Evolutionary conservation across 1,140 invertebrate species (phyloP).

Genomic region (Protaetia brevitarsis): DNA sequence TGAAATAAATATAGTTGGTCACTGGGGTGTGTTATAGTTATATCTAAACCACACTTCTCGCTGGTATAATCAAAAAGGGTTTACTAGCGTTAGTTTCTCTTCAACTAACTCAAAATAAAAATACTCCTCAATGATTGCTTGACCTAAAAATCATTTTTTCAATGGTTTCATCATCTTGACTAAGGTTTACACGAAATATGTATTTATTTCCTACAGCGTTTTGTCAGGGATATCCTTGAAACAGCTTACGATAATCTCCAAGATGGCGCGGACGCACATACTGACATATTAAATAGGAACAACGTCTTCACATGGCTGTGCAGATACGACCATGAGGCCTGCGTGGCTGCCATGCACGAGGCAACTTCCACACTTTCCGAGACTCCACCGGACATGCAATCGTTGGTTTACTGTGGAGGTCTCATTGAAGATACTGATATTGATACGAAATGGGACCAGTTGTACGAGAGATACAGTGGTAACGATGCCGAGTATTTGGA

Average conservation of each 20-base stretch:
- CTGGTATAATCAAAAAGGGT: too few species aligned
- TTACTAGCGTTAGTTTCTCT: too few species aligned
- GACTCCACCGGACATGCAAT: background rate
- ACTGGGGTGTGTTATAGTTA: too few species aligned
- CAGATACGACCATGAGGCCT: background rate
- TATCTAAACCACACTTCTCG: too few species aligned
- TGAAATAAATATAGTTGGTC: too few species aligned
- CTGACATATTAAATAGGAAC: background rate
- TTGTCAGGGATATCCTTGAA: too few species aligned
- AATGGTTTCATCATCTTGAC: background rate
- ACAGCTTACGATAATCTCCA: too few species aligned
- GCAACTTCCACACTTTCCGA: background rate
- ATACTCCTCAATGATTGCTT: too few species aligned
- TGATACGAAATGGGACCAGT: background rate
- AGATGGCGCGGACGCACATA: too few species aligned
- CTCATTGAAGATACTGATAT: background rate
- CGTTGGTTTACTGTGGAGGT: background rate
- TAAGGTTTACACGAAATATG: background rate
- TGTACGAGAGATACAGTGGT: background rate
- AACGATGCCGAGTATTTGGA: background rate
- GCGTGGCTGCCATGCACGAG: background rate
- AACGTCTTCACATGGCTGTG: slow-evolving; percentile 4
- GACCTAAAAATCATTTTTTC: too few species aligned
- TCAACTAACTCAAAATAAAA: too few species aligned
- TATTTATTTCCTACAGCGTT: too few species aligned